Base-by-base conservation (phyloP, 2,888 invertebrate genomes). In the Metopia argyrocephala region DNA sequence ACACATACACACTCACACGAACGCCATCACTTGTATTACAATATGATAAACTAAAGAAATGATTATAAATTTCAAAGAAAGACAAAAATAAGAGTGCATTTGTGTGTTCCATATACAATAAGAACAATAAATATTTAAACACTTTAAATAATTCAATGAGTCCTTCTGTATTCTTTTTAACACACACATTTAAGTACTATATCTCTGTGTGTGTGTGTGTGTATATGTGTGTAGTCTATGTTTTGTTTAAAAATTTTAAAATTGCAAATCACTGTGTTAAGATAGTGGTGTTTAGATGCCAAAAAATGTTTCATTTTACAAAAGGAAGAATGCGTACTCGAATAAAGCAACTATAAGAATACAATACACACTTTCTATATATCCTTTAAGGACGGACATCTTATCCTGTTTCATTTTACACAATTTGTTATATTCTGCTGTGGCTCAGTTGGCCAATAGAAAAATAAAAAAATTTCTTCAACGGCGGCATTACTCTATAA, bases 41-140 rank as follows among this genome's bases (percentile, higher is more conserved):
- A 70, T 65, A 59, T 81, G 69, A 81, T 74, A 78, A 69, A 62
- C 66, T 62, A 48, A n/a, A 61, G 61, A 70, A 75, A 81, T 66
- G 65, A 81, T 78, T 66, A 81, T 81, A 81, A 78, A 81, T 78
- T 74, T 78, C 48, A 69, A 65, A 61, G n/a, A 15, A 7, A 5
- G 23, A 12, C 23, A 18, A 25, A 38, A 15, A n/a, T 3, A 38
- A 68, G 38, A 12, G 31, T 31, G 2, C 12, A 1, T 31, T 0
- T 5, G 38, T 38, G 3, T 38, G 31, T 62, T 21, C 7, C 38
- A n/a, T 46, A 66, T 12, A 25, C 15, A 15, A 38, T 27, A 21
- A 54, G 48, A 20, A 75, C 50, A 74, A 70, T 71, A 68, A 68
- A 73, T 66, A 68, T 57, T 76, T 61, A 27, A 62, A 68, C 38